Evolutionary conservation across 2,113 vertebrate species (phyloP).

Genomic region (Antidorcas marsupialis): DNA sequence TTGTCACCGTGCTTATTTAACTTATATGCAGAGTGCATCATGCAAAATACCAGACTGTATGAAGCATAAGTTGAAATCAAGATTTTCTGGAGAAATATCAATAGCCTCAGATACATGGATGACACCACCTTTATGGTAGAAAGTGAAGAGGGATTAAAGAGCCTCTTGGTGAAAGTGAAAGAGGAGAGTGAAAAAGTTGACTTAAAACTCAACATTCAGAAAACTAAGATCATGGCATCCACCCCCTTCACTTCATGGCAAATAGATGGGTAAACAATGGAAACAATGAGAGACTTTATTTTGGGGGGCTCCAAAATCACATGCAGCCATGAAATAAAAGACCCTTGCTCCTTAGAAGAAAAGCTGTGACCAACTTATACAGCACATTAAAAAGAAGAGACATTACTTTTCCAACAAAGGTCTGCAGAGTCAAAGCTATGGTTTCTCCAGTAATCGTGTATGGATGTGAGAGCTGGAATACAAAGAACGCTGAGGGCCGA

Average conservation of each 20-base stretch:
- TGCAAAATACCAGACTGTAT: neutral
- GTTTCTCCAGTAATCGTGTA: neutral
- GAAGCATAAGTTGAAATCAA: neutral
- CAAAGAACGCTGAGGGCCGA: fast-evolving
- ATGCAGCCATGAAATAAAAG: neutral
- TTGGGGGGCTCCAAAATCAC: neutral
- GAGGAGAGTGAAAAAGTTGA: neutral
- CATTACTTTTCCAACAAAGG: neutral
- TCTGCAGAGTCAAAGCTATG: neutral
- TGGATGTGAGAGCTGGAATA: neutral
- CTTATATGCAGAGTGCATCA: neutral
- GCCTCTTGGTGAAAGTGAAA: neutral
- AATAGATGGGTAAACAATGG: neutral
- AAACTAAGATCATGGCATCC: neutral
- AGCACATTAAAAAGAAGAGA: neutral
- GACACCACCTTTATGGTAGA: neutral
- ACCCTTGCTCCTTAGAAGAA: neutral
- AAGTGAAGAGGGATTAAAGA: neutral
- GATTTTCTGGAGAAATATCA: neutral
- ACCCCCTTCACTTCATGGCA: neutral
- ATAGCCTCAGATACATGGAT: fast-evolving
- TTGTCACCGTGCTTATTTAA: neutral
- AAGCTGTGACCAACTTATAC: neutral
- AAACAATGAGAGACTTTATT: neutral
- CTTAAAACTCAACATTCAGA: neutral